phyloP scores from a whole-genome alignment of 2,797 vertebrate genomes.

The Scyliorhinus canicula region DNA sequence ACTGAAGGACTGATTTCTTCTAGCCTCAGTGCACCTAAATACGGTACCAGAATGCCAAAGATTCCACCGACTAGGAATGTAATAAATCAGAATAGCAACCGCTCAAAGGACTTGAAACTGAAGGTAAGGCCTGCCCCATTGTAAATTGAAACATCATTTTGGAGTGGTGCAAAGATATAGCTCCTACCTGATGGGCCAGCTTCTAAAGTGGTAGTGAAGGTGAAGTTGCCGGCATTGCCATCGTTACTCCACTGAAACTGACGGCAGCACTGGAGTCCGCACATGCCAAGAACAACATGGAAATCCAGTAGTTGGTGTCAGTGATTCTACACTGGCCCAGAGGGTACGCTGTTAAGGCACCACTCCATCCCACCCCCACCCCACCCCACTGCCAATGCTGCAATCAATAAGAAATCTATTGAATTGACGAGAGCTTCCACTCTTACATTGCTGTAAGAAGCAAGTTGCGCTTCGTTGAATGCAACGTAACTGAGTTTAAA shows the following conservation, averaged over 20 bases:
- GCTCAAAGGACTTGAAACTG: background rate
- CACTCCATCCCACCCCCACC: no score
- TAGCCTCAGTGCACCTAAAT: background rate
- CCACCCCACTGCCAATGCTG: no score
- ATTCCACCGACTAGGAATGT: background rate
- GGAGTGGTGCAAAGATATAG: background rate
- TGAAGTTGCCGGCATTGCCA: background rate
- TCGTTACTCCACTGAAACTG: background rate
- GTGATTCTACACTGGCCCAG: background rate
- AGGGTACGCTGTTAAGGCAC: background rate
- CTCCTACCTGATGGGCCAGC: background rate
- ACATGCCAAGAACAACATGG: background rate
- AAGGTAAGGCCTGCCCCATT: background rate
- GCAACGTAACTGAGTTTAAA: background rate
- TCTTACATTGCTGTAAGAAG: background rate
- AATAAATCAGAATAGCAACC: background rate
- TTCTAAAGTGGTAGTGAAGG: background rate
- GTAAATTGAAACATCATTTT: background rate
- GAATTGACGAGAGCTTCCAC: background rate
- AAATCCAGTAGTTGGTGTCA: background rate
- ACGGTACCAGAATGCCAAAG: constrained; percentile 2
- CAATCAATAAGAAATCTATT: no score
- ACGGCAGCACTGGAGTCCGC: background rate
- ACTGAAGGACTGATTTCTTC: background rate
- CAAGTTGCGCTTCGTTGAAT: background rate